These are phyloP conservation scores for Archegozetes longisetosus DNA, from an alignment of 1,140 invertebrate species.

Conservation along the genomic window DNA sequence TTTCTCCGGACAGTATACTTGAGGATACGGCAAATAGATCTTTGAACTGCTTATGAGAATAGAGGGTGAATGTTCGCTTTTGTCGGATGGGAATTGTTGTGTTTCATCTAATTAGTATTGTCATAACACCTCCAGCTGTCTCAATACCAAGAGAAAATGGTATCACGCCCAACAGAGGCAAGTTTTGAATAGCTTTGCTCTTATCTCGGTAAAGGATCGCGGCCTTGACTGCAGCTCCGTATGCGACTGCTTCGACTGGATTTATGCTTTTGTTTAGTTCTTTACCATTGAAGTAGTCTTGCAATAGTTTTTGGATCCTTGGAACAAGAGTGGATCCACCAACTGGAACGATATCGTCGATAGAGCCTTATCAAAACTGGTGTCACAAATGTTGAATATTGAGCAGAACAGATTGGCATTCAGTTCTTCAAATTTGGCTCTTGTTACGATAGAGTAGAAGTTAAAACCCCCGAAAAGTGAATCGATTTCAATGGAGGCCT, in stretches of 20 bases:
- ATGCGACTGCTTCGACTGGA: conserved; percentile 76
- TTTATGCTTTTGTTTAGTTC: conserved; percentile 93
- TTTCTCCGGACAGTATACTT: conserved; percentile 96
- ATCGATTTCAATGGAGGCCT: background rate
- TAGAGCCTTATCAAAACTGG: conserved; percentile 32
- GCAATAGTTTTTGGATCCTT: conserved; percentile 73
- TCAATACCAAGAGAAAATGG: conserved; percentile 91
- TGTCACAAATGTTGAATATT: conserved; percentile 21
- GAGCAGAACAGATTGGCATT: conserved; percentile 57
- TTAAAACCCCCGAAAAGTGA: conserved; percentile 78
- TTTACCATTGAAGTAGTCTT: conserved; percentile 69
- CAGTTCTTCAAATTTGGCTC: conserved; percentile 19
- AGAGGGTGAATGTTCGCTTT: conserved; percentile 89
- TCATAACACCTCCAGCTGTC: conserved; percentile 94
- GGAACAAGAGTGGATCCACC: conserved; percentile 97
- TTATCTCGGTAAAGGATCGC: conserved; percentile 82
- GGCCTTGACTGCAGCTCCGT: conserved; percentile 56
- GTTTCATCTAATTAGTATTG: conserved; percentile 45
- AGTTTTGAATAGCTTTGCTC: conserved; percentile 74
- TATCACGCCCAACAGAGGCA: conserved; percentile 80
- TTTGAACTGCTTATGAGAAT: conserved; percentile 89
- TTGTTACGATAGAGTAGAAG: conserved; percentile 19
- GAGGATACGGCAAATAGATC: conserved; percentile 85
- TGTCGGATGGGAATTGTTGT: conserved; percentile 73
- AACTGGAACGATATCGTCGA: conserved; percentile 91